These are phyloP conservation scores for Illadopsis cleaveri DNA, from an alignment of 2,113 vertebrate genomes.

Conservation along the genomic window DNA sequence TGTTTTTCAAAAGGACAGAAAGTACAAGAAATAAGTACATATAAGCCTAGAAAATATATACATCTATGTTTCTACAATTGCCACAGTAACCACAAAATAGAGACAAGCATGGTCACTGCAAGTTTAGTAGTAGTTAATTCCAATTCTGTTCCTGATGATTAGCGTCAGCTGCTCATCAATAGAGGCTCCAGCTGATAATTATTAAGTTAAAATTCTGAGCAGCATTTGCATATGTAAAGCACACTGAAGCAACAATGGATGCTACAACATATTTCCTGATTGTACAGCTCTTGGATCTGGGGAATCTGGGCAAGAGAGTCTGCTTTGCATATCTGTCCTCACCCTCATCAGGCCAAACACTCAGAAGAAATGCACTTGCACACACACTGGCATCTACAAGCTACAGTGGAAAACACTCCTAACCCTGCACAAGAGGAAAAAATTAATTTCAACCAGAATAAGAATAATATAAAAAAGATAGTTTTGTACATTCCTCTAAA, in stretches of 20 bases:
- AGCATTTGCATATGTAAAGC: slow-evolving; percentile 78
- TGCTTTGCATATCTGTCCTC: slow-evolving; percentile 52
- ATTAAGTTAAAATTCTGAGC: slow-evolving; percentile 77
- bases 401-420: not conserved
- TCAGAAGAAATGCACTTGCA: slow-evolving; percentile 46
- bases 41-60: not conserved
- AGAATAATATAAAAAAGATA: not conserved
- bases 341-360: slow-evolving; percentile 61
- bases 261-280: slow-evolving; percentile 68
- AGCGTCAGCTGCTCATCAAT: slow-evolving; percentile 80
- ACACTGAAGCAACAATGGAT: slow-evolving; percentile 59
- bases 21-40: not conserved
- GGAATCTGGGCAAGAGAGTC: slow-evolving; percentile 42
- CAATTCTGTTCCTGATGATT: slow-evolving; percentile 61
- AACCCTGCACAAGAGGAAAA: not conserved
- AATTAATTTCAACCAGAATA: not conserved
- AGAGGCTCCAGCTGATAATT: slow-evolving; percentile 81
- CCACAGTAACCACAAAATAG: not conserved
- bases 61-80: not conserved
- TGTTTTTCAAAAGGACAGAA: not conserved
- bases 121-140: slow-evolving; percentile 57
- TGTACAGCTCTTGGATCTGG: slow-evolving; percentile 42
- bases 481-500: not conserved
- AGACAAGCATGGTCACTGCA: not conserved
- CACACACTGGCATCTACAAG: not conserved